A percentile compares a stretch with the other conserved stretches of the same genome.
Evolutionary conservation across 30 jellyfish, hydroid and myxozoan genomes (phyloP).

Genomic region (Hydractinia echinata): DNA sequence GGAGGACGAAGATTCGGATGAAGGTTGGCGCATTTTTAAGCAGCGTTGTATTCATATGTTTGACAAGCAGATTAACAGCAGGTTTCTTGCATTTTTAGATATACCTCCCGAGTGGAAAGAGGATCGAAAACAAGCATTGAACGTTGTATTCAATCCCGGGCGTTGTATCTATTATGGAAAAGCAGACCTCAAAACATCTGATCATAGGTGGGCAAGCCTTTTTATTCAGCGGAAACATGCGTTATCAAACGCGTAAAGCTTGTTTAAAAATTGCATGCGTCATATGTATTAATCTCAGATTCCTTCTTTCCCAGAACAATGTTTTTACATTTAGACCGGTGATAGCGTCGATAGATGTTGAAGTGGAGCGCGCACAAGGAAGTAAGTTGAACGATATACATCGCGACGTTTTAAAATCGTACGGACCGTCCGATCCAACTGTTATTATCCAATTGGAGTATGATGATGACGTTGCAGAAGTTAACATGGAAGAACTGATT

Average conservation of each 20-base stretch:
- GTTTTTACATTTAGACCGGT: slow-evolving; percentile 70
- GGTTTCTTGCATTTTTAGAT: not conserved
- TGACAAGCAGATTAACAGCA: not conserved
- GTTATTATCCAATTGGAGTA: slow-evolving; percentile 39
- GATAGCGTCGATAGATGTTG: slow-evolving; percentile 79
- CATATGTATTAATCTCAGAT: no score
- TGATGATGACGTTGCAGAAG: slow-evolving; percentile 56
- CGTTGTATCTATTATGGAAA: slow-evolving; percentile 86
- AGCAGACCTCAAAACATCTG: slow-evolving; percentile 96
- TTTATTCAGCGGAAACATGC: not conserved
- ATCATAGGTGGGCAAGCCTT: slow-evolving; percentile 69
- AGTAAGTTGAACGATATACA: slow-evolving; percentile 59
- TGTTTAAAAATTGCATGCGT: no score
- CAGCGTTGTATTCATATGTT: not conserved
- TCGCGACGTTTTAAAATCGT: slow-evolving; percentile 45
- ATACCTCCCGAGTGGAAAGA: slow-evolving; percentile 45
- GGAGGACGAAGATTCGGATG: slow-evolving; percentile 18
- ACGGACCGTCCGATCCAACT: slow-evolving; percentile 96
- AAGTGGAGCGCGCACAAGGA: slow-evolving; percentile 54
- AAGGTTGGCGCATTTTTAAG: slow-evolving; percentile 18
- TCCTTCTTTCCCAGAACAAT: not conserved
- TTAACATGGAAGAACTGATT: slow-evolving; percentile 63
- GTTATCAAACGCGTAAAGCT: no score
- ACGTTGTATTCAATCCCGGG: slow-evolving; percentile 60
- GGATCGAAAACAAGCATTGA: not conserved